These are phyloP conservation scores for Drosophila kuntzei DNA, from an alignment of 2,888 invertebrate species.

Conservation along the genomic window DNA sequence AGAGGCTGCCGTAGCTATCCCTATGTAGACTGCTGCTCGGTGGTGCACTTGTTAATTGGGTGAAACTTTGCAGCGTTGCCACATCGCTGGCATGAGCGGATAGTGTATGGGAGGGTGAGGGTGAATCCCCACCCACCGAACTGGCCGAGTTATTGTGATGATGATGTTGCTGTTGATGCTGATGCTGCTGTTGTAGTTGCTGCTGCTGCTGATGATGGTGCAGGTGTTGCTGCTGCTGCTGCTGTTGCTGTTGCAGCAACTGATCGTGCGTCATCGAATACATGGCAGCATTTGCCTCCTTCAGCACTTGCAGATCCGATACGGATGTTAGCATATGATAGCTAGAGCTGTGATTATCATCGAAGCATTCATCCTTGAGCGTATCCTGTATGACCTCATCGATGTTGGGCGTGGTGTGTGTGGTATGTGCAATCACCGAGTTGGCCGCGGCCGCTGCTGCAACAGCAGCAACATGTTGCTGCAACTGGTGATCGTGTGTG, in stretches of 20 bases:
- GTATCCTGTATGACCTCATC: conserved; percentile 86
- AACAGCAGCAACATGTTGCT: conserved; percentile 67
- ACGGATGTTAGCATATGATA: conserved; percentile 84
- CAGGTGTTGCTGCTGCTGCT: conserved; percentile 46
- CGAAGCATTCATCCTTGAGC: conserved; percentile 85
- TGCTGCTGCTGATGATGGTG: conserved; percentile 58
- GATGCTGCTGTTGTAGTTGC: conserved; percentile 57
- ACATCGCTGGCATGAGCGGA: conserved; percentile 69
- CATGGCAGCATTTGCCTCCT: conserved; percentile 74
- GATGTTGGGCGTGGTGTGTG: conserved; percentile 75
- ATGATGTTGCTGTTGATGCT: conserved; percentile 63
- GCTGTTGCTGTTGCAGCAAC: conserved; percentile 61
- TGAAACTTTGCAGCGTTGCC: conserved; percentile 83
- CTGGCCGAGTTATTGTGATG: conserved; percentile 82
- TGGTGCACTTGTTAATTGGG: conserved; percentile 83
- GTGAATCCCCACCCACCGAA: conserved; percentile 83
- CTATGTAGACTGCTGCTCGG: conserved; percentile 67
- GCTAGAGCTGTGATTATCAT: conserved; percentile 81
- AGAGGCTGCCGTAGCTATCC: conserved; percentile 81
- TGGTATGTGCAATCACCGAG: conserved; percentile 59
- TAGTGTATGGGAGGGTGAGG: conserved; percentile 78
- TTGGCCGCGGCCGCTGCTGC: conserved; percentile 65
- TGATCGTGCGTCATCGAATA: conserved; percentile 73
- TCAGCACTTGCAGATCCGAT: conserved; percentile 80
- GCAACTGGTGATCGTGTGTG: conserved; percentile 59